phyloP scores from a whole-genome alignment of 2,113 vertebrate genomes.

The Holacanthus passer region DNA sequence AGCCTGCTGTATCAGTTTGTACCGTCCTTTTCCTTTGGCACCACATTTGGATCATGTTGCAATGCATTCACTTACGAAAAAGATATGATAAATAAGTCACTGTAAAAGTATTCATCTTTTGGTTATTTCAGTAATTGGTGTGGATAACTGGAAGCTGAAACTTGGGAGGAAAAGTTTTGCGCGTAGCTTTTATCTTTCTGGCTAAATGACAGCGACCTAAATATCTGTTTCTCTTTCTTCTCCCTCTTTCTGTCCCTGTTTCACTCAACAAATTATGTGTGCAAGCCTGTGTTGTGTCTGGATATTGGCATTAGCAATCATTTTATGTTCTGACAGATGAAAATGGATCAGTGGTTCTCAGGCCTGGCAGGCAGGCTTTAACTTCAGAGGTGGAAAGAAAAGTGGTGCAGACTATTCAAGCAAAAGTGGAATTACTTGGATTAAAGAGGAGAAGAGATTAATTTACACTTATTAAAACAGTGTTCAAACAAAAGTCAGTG shows the following conservation, averaged over 20 bases:
- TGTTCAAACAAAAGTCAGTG: not conserved
- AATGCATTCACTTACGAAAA: conserved; percentile 47
- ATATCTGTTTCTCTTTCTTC: not conserved
- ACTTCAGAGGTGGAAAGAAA: not conserved
- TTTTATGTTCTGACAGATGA: conserved; percentile 20
- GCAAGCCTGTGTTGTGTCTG: conserved; percentile 30
- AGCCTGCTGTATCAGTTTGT: conserved; percentile 51
- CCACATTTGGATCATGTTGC: not conserved
- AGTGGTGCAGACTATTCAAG: not conserved
- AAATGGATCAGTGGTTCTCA: conserved; percentile 25
- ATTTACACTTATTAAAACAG: not conserved
- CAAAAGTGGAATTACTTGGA: not conserved
- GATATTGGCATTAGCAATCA: conserved; percentile 12
- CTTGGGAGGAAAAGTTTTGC: not conserved
- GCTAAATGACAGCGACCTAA: conserved; percentile 11
- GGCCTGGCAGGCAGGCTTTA: conserved; percentile 11
- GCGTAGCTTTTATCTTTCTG: conserved; percentile 21
- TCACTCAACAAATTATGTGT: conserved; percentile 5
- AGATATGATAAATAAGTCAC: conserved; percentile 28
- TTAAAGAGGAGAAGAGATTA: not conserved
- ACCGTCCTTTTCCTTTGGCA: conserved; percentile 20
- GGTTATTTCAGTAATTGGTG: conserved; percentile 11
- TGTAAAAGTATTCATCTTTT: conserved; percentile 18
- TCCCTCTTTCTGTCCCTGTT: conserved; percentile 2
- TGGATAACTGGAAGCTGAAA: conserved; percentile 9